A percentile compares a stretch with the other conserved stretches of the same genome.
These are phyloP conservation scores for Steatornis caripensis DNA, from an alignment of 2,113 vertebrate genomes.

Conservation along the genomic window DNA sequence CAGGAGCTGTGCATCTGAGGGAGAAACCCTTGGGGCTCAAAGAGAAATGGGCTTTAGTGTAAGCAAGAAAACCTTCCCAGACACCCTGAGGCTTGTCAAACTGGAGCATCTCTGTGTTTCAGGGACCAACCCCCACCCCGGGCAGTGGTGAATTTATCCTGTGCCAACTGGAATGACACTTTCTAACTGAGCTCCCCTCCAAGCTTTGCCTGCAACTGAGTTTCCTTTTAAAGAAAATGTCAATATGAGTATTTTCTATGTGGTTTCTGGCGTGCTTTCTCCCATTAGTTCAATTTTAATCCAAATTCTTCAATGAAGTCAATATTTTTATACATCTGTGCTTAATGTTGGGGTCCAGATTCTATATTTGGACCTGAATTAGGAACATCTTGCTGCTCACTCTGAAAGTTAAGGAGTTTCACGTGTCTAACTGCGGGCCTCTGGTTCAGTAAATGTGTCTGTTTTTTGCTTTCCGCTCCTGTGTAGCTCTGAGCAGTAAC, in stretches of 20 bases:
- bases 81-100: neutral
- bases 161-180: neutral
- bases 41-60: neutral
- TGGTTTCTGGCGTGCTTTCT: neutral
- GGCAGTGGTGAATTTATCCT: neutral
- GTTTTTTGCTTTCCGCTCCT: neutral
- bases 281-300: neutral
- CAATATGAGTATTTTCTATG: neutral
- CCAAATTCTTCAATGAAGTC: neutral
- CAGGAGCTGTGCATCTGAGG: neutral
- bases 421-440: neutral
- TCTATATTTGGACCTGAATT: neutral
- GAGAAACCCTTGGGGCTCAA: neutral
- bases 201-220: neutral
- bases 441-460: neutral
- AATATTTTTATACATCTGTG: neutral
- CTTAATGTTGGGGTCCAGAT: neutral
- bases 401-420: neutral
- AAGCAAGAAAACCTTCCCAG: neutral
- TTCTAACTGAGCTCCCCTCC: neutral
- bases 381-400: neutral
- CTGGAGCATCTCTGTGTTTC: neutral
- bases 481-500: neutral
- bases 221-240: neutral
- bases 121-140: fast-evolving